Base-by-base conservation (phyloP, 2,113 vertebrate genomes). In the Bothrops jararaca region DNA sequence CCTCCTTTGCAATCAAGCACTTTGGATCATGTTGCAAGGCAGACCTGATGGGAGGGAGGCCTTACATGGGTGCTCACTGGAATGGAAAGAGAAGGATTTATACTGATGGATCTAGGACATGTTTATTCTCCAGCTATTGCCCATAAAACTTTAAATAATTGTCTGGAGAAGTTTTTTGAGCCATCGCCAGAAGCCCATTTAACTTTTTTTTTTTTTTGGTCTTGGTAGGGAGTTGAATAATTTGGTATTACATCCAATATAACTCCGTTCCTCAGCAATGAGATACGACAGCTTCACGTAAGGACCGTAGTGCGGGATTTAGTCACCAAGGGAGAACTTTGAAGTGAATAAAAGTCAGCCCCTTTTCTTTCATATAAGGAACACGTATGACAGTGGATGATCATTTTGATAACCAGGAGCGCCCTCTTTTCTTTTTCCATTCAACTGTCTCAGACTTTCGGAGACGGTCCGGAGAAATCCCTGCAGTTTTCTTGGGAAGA, bases 101-200 rank as follows among this genome's bases (percentile, higher is more conserved):
- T 56, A 34, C 6, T 91, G 60, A 22, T 48, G 86, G 39, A 53
- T 53, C 86, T 87, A 87, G 86, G 48, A 53, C 86, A 87, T n/a
- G 50, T 18, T 87, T 87, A 57, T 48, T 91, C 92, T 95, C 80
- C 26, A 86, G 2, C 39, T 80, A 18, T 34, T 56, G 90, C 6
- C 22, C 56, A 4, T 48, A 92, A 56, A 87, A 42, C 24, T 26
- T 89, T 48, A 92, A 91, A 85, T 22, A 92, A 91, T 90, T 86
- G 3, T 88, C 45, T 86, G 22, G 20, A 54, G 89, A 93, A 34
- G 50, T 86, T 93, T 85, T 52, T 94, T 93, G 85, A 93, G 92
- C 20, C 23, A 23, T 10, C 57, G 0, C 80, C 90, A 18, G 34
- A 42, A 90, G 12, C 0, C 5, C 54, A 11, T 24, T 92, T 86